Conservation (phyloP, 2,113 vertebrate genomes). For the Murina feae region DNA sequence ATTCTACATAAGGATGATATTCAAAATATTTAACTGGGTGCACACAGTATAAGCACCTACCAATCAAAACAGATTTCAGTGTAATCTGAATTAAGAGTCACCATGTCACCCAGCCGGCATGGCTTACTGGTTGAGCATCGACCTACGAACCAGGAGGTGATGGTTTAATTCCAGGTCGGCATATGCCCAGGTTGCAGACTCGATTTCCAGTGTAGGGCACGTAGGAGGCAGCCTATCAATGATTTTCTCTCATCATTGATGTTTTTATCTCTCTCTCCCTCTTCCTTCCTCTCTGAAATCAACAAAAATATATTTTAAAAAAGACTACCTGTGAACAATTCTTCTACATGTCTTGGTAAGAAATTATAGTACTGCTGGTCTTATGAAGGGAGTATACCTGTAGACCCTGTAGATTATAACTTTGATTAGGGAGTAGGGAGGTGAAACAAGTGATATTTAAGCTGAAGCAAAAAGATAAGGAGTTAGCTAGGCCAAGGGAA, state of each 20-base stretch:
- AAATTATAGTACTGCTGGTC: not conserved
- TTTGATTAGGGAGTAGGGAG: not conserved
- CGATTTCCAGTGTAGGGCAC: too few species aligned
- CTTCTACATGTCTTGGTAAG: not conserved
- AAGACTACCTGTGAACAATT: not conserved
- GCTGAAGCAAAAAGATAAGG: not conserved
- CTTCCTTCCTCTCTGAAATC: too few species aligned
- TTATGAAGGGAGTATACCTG: not conserved
- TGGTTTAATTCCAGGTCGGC: too few species aligned
- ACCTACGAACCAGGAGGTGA: too few species aligned
- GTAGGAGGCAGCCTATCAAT: too few species aligned
- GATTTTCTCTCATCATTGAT: too few species aligned
- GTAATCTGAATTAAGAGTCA: conserved; percentile 38
- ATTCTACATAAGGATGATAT: conserved; percentile 44
- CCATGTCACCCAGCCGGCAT: not conserved
- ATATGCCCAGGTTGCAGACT: too few species aligned
- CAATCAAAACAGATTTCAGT: conserved; percentile 16
- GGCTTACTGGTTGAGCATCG: too few species aligned
- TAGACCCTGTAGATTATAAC: not conserved
- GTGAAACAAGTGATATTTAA: not conserved
- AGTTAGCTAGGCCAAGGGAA: not conserved
- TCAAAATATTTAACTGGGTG: conserved; percentile 43
- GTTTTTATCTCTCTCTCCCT: too few species aligned
- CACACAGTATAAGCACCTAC: conserved; percentile 8
- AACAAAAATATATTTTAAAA: too few species aligned